Percentiles rank a stretch among this genome's conserved stretches.
Evolutionary conservation across 2,113 vertebrate species (phyloP).

Genomic region (Tetraodon nigroviridis): DNA sequence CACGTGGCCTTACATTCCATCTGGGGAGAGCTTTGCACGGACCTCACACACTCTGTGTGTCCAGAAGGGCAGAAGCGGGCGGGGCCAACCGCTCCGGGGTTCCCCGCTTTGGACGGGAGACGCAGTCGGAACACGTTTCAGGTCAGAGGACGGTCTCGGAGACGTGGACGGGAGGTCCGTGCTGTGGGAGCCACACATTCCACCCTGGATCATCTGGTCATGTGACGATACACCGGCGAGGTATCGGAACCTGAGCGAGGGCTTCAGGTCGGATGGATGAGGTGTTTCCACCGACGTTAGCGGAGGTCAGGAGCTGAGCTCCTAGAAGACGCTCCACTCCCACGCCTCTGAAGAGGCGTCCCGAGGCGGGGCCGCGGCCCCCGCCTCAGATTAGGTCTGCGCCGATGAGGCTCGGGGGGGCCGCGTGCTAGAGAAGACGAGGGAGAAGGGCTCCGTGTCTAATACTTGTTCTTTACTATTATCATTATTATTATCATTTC

Average conservation of each 20-base stretch:
- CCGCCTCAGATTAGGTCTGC: slow-evolving; percentile 8
- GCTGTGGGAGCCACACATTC: slow-evolving; percentile 73
- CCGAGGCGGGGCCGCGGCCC: background rate
- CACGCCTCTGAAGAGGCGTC: slow-evolving; percentile 17
- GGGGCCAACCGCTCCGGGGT: background rate
- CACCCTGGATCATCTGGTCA: slow-evolving; percentile 57
- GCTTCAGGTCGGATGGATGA: too few species aligned
- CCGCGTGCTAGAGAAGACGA: slow-evolving; percentile 27
- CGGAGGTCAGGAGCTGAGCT: slow-evolving; percentile 61
- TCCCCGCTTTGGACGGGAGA: too few species aligned
- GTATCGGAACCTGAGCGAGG: too few species aligned
- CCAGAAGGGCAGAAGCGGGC: slow-evolving; percentile 60
- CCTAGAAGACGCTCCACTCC: slow-evolving; percentile 33
- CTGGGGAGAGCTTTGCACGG: slow-evolving; percentile 74
- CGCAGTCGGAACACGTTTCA: too few species aligned
- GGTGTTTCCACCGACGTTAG: too few species aligned
- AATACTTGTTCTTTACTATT: slow-evolving; percentile 32
- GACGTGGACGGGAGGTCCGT: too few species aligned
- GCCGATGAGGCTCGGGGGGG: slow-evolving; percentile 6
- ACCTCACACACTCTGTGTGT: slow-evolving; percentile 62
- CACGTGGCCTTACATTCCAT: slow-evolving; percentile 88
- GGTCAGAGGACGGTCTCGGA: too few species aligned
- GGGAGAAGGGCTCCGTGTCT: slow-evolving; percentile 49
- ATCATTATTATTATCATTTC: slow-evolving; percentile 70
- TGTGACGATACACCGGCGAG: slow-evolving; percentile 8